phyloP scores from a whole-genome alignment of 2,113 vertebrate species.

The Gopherus flavomarginatus region DNA sequence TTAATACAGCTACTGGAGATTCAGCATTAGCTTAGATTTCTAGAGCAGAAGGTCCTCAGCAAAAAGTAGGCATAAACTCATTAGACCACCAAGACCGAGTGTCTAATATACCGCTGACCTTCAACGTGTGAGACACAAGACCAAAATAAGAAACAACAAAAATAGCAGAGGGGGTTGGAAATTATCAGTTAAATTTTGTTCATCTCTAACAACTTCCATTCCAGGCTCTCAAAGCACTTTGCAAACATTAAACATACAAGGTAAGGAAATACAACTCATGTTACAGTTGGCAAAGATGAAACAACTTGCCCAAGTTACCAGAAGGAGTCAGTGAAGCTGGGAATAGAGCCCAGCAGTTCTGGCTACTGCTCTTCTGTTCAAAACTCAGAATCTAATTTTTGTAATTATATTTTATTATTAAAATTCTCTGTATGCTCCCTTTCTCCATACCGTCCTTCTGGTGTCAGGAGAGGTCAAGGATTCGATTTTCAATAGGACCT shows the following conservation, averaged over 20 bases:
- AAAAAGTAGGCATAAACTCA: not conserved
- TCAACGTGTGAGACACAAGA: not conserved
- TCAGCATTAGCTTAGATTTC: not conserved
- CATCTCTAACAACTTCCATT: not conserved
- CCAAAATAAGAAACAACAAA: not conserved
- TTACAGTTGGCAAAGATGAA: constrained; percentile 14
- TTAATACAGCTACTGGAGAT: accelerated
- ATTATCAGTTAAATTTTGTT: not conserved
- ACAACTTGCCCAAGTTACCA: constrained; percentile 28
- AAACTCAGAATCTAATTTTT: constrained; percentile 28
- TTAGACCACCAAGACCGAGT: accelerated
- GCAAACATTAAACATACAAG: not conserved
- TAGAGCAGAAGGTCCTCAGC: not conserved
- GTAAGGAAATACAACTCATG: not conserved
- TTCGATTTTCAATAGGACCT: not conserved
- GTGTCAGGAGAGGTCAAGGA: not conserved
- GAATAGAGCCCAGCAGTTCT: not conserved
- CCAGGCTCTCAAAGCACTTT: not conserved
- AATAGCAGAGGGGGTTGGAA: not conserved
- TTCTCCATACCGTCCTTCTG: not conserved
- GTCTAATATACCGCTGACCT: not conserved
- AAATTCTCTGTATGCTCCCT: constrained; percentile 31
- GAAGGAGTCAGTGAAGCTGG: not conserved
- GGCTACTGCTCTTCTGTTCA: not conserved
- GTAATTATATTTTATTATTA: not conserved